A percentile compares a stretch with the other conserved stretches of the same genome.
phyloP scores from a whole-genome alignment of 64 coral and sea anemone species.

The Stichodactyla helianthus region DNA sequence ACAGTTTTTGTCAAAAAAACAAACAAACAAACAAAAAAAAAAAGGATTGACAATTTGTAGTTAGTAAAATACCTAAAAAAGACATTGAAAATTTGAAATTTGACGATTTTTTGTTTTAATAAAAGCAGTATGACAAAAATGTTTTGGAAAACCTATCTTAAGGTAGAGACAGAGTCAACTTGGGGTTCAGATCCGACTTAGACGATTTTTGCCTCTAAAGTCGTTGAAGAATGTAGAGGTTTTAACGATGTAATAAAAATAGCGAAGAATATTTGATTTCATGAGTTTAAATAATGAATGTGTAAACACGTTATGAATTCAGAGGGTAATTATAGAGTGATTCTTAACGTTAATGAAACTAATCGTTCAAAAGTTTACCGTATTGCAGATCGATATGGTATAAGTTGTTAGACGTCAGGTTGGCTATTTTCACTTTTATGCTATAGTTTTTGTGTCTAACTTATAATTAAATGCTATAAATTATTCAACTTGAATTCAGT shows the following conservation, averaged over 20 bases:
- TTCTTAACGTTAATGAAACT: background rate
- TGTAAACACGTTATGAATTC: background rate
- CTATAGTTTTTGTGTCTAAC: background rate
- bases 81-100: too few relatives aligned
- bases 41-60: too few relatives aligned
- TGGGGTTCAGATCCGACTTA: background rate
- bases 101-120: too few relatives aligned
- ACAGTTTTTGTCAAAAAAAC: too few relatives aligned
- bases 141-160: background rate
- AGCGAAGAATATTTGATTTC: background rate
- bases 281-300: background rate
- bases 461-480: background rate
- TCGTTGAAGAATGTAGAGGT: background rate
- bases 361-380: background rate
- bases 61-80: too few relatives aligned
- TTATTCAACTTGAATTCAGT: slow-evolving; percentile 11
- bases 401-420: background rate
- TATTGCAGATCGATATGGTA: background rate
- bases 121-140: background rate
- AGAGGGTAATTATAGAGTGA: background rate
- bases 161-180: too few relatives aligned
- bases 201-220: background rate
- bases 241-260: background rate
- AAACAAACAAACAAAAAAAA: too few relatives aligned
- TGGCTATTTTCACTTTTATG: background rate